Conservation (phyloP, 2,888 invertebrate genomes). For the Acrobasis suavella region DNA sequence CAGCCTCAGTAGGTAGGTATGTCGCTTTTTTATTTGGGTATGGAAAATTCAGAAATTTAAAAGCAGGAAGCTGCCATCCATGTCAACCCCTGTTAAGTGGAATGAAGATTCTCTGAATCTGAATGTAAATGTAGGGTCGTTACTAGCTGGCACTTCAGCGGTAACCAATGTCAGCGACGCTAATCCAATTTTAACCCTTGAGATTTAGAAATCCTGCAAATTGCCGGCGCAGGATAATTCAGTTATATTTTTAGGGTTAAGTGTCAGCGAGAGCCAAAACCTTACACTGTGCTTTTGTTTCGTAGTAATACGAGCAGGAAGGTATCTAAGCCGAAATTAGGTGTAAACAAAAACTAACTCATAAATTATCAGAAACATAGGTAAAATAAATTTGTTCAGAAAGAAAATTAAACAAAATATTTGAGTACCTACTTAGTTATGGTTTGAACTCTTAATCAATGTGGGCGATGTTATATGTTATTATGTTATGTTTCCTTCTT, state of each 20-base stretch:
- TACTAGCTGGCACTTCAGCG: constrained; percentile 25
- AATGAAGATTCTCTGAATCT: constrained; percentile 37
- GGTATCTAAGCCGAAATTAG: no score
- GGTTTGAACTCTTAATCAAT: background rate
- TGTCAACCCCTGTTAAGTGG: constrained; percentile 38
- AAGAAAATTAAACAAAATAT: no score
- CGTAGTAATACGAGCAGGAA: no score
- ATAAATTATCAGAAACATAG: no score
- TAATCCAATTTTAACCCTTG: constrained; percentile 53
- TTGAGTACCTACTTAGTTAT: background rate
- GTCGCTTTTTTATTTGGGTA: constrained; percentile 16
- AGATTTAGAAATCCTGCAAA: constrained; percentile 42
- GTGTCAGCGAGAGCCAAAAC: background rate
- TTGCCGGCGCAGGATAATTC: constrained; percentile 24
- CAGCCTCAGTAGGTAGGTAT: background rate
- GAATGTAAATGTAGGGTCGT: constrained; percentile 32
- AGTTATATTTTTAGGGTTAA: background rate
- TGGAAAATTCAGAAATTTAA: constrained; percentile 36
- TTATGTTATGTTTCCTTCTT: no score
- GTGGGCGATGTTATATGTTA: background rate
- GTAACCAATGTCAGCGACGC: constrained; percentile 34
- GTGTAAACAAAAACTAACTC: no score
- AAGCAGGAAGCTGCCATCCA: constrained; percentile 32
- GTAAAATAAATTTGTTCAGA: no score
- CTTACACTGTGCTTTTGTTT: no score